These are phyloP conservation scores for Acrossocheilus fasciatus DNA, from an alignment of 2,797 vertebrate genomes.

Conservation along the genomic window DNA sequence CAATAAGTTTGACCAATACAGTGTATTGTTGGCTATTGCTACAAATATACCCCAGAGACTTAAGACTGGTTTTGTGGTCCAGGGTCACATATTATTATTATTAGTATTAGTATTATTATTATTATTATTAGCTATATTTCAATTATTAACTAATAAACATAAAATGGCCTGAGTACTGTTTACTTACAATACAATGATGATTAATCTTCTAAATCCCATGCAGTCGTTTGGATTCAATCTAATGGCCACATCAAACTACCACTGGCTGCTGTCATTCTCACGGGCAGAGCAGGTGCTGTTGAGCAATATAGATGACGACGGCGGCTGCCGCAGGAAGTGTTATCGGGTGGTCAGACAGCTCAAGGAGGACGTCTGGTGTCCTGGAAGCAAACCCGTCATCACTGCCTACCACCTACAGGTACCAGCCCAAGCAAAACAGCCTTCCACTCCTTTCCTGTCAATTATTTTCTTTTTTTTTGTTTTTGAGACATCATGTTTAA, in stretches of 20 bases:
- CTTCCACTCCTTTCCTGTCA: not conserved
- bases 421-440: conserved; percentile 15
- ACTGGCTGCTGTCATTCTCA: conserved; percentile 86
- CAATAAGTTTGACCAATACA: no score
- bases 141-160: not conserved
- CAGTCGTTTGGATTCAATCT: conserved; percentile 86
- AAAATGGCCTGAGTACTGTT: not conserved
- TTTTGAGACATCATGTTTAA: not conserved
- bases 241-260: conserved; percentile 82
- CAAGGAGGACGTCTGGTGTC: conserved; percentile 87
- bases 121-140: not conserved
- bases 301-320: conserved; percentile 83
- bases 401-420: conserved; percentile 85
- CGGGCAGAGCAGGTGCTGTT: conserved; percentile 81
- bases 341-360: conserved; percentile 81
- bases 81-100: no score
- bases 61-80: no score
- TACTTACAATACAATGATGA: not conserved
- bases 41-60: no score
- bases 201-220: not conserved
- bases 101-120: not conserved
- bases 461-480: not conserved
- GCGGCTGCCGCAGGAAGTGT: conserved; percentile 82
- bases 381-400: conserved; percentile 80
- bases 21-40: no score